Percentiles rank a stretch among this genome's conserved stretches.
phyloP scores from a whole-genome alignment of 2,113 vertebrate species.

The Enhydra lutris region DNA sequence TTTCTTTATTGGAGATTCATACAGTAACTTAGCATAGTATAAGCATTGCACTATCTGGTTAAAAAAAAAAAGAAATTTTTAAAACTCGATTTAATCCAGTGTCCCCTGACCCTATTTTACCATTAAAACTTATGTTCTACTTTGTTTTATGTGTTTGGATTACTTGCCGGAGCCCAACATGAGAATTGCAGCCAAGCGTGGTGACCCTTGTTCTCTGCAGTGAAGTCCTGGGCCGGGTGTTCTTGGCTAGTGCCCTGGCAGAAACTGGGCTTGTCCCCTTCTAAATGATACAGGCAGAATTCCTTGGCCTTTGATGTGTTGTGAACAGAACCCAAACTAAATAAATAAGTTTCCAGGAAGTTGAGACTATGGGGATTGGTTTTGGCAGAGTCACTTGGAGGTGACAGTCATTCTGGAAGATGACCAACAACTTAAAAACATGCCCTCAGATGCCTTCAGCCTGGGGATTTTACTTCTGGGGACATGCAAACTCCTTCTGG shows the following conservation, averaged over 20 bases:
- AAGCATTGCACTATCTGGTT: neutral
- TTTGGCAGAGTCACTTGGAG: neutral
- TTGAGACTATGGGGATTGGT: neutral
- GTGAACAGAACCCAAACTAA: neutral
- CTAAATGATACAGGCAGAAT: neutral
- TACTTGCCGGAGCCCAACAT: too few relatives aligned
- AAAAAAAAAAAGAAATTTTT: neutral
- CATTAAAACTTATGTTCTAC: neutral
- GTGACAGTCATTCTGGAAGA: neutral
- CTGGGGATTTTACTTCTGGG: neutral
- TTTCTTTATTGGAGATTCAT: neutral
- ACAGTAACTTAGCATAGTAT: neutral
- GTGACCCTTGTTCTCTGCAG: neutral
- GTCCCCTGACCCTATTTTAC: neutral
- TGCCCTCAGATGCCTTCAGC: constrained; percentile 11
- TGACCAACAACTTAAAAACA: neutral
- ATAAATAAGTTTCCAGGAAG: neutral
- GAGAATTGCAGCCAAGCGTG: neutral
- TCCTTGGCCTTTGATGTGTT: neutral
- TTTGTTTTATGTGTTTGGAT: neutral
- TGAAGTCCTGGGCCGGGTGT: neutral
- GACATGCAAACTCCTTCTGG: constrained; percentile 29
- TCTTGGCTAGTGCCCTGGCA: neutral
- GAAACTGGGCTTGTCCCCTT: neutral
- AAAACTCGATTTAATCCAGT: neutral